Percentiles rank a stretch among this genome's conserved stretches.
Evolutionary conservation across 2,888 invertebrate species (phyloP).

Genomic region (Cosmopolites sordidus): DNA sequence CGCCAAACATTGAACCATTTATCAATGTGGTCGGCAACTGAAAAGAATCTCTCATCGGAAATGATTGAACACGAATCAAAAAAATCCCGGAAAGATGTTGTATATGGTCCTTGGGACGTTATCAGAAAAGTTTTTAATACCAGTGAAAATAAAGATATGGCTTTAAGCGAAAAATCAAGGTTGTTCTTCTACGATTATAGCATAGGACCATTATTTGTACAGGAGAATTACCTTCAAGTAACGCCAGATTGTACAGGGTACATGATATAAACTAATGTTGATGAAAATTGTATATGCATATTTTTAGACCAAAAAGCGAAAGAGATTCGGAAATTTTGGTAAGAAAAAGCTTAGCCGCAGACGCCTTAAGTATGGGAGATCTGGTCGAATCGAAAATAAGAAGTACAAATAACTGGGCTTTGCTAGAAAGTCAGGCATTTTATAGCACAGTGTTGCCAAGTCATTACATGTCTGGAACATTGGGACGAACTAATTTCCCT

Average conservation of each 20-base stretch:
- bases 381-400: conserved; percentile 79
- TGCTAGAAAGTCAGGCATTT: conserved; percentile 82
- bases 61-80: conserved; percentile 55
- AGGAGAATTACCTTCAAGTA: conserved; percentile 90
- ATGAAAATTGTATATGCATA: too few relatives aligned
- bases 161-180: conserved; percentile 75
- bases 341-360: conserved; percentile 74
- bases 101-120: conserved; percentile 92
- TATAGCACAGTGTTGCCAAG: conserved; percentile 91
- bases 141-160: conserved; percentile 74
- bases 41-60: conserved; percentile 50
- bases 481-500: conserved; percentile 84
- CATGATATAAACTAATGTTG: conserved; percentile 26
- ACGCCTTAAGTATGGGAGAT: conserved; percentile 83
- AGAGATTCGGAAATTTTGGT: conserved; percentile 37
- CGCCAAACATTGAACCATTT: conserved; percentile 89
- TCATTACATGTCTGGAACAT: conserved; percentile 72
- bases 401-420: conserved; percentile 75
- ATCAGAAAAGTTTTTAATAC: conserved; percentile 81
- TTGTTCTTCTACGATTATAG: conserved; percentile 97
- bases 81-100: conserved; percentile 73
- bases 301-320: background rate
- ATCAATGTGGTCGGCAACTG: conserved; percentile 69
- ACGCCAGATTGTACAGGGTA: conserved; percentile 71
- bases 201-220: conserved; percentile 92